Evolutionary conservation across 2,113 vertebrate species (phyloP).

Genomic region (Malurus melanocephalus): DNA sequence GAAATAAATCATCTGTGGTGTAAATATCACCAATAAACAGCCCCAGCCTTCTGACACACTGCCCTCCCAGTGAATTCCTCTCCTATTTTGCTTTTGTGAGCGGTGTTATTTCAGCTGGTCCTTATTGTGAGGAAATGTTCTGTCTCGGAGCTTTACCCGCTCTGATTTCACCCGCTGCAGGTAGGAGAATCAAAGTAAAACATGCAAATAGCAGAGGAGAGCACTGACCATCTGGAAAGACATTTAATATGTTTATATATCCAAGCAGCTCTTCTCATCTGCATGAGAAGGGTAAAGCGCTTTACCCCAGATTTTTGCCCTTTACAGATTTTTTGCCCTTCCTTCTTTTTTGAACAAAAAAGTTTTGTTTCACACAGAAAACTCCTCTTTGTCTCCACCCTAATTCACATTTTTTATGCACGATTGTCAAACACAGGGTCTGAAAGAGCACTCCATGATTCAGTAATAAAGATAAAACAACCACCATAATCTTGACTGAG

Average conservation of each 20-base stretch:
- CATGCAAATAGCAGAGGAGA: background rate
- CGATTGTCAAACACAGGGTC: background rate
- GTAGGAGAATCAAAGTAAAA: background rate
- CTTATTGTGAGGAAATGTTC: background rate
- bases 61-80: background rate
- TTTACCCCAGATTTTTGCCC: background rate
- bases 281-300: background rate
- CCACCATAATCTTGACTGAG: background rate
- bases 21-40: background rate
- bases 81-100: background rate
- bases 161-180: background rate
- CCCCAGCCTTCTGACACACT: background rate
- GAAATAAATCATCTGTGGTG: background rate
- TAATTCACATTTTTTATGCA: background rate
- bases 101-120: background rate
- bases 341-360: background rate
- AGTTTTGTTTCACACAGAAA: background rate
- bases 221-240: background rate
- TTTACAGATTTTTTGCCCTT: background rate
- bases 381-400: background rate
- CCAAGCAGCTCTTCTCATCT: background rate
- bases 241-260: background rate
- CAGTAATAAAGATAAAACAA: background rate
- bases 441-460: background rate
- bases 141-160: rapidly evolving